A percentile compares a stretch with the other conserved stretches of the same genome.
Evolutionary conservation across 2,888 invertebrate genomes (phyloP).

Genomic region (Chaetoderma sp.): DNA sequence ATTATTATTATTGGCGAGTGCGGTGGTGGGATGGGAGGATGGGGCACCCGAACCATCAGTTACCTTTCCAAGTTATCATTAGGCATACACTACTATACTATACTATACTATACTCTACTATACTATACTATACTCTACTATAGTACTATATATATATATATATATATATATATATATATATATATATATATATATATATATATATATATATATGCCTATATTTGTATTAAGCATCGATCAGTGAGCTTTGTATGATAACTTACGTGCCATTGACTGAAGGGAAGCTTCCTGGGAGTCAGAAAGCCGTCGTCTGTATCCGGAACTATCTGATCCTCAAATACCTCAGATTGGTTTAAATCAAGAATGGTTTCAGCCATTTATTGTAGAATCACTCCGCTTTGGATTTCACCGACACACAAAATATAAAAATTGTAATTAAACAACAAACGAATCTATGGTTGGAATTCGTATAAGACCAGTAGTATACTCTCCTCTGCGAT

Average conservation of each 20-base stretch:
- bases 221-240: too few species aligned
- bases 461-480: too few species aligned
- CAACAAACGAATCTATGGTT: neutral
- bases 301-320: constrained; percentile 61
- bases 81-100: too few species aligned
- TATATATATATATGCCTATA: too few species aligned
- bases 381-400: neutral
- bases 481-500: too few species aligned
- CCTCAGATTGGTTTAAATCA: too few species aligned
- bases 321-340: constrained; percentile 63
- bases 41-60: too few species aligned
- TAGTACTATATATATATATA: too few species aligned
- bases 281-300: constrained; percentile 45
- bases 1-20: too few species aligned
- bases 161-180: neutral
- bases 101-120: neutral
- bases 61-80: too few species aligned
- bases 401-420: neutral
- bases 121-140: neutral
- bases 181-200: too few species aligned
- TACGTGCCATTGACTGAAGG: constrained; percentile 30
- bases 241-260: constrained; percentile 29
- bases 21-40: too few species aligned
- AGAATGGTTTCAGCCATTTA: constrained; percentile 58
- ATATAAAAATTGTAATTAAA: neutral